Conservation (phyloP, 1,140 invertebrate species). For the Drosophila pectinifera region DNA sequence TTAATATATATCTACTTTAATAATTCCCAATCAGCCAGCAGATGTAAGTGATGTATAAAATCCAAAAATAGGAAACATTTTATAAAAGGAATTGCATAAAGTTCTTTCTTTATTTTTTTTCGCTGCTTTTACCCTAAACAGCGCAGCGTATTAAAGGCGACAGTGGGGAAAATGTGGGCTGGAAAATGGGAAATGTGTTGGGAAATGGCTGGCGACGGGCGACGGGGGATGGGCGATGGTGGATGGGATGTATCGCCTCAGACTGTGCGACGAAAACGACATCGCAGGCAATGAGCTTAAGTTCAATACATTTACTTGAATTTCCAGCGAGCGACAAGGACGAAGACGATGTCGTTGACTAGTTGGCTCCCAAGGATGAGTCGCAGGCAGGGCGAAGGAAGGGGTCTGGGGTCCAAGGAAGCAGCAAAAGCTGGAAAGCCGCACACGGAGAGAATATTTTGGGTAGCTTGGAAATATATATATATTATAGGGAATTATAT, state of each 20-base stretch:
- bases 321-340: conserved; percentile 64
- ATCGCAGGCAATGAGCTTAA: conserved; percentile 80
- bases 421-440: neutral
- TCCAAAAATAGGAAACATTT: conserved; percentile 70
- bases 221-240: neutral
- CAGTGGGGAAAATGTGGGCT: conserved; percentile 17
- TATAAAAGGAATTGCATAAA: conserved; percentile 80
- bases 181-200: conserved; percentile 8
- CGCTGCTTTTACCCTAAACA: conserved; percentile 44
- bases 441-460: neutral
- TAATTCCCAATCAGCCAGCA: neutral
- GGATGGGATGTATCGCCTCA: conserved; percentile 42
- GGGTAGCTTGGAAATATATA: neutral
- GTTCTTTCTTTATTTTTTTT: conserved; percentile 26
- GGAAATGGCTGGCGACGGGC: neutral
- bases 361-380: conserved; percentile 62
- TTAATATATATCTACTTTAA: neutral
- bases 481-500: no score
- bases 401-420: neutral
- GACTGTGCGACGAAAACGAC: conserved; percentile 59
- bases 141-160: conserved; percentile 62
- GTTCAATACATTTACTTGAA: conserved; percentile 84
- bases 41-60: conserved; percentile 54
- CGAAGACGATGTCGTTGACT: conserved; percentile 73
- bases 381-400: neutral